Conservation (phyloP, 2,113 vertebrate species). For the Capreolus pygargus region DNA sequence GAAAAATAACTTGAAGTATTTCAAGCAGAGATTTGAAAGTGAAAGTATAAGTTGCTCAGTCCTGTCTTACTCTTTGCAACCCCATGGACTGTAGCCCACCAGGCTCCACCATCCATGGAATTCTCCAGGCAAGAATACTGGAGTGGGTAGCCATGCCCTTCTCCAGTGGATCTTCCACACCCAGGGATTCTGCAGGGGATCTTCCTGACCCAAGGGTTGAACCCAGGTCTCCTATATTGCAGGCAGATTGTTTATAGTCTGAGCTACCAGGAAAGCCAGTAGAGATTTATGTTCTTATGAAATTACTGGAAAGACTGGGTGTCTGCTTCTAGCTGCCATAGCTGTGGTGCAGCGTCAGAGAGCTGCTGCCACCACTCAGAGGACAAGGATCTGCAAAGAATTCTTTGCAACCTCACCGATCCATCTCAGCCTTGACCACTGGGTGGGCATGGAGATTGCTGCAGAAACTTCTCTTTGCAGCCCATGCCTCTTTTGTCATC, state of each 20-base stretch:
- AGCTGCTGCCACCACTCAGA: background rate
- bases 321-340: background rate
- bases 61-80: background rate
- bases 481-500: background rate
- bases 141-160: background rate
- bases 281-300: background rate
- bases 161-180: background rate
- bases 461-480: background rate
- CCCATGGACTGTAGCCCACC: background rate
- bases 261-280: background rate
- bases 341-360: background rate
- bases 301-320: background rate
- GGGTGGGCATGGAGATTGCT: background rate
- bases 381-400: background rate
- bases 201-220: background rate
- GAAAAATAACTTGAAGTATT: background rate
- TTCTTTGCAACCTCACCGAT: background rate
- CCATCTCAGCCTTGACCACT: rapidly evolving
- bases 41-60: background rate
- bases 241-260: background rate
- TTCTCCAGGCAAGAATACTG: background rate
- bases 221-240: background rate
- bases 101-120: background rate
- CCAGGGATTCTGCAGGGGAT: background rate
- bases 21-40: background rate